Evolutionary conservation across 2,797 vertebrate genomes (phyloP).

Genomic region (Sebastes jordani): DNA sequence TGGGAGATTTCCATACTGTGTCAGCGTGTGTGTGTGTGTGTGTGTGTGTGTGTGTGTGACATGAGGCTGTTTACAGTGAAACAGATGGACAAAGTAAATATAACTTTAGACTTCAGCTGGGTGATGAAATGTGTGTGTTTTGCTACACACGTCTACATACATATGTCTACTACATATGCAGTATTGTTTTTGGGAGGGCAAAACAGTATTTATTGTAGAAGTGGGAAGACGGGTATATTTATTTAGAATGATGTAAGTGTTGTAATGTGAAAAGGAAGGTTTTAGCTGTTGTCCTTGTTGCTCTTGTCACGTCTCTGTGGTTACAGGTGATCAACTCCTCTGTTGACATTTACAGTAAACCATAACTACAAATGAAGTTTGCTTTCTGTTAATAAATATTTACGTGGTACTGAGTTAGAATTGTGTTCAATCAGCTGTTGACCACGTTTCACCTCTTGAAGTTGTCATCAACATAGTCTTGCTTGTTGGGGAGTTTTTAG

Average conservation of each 20-base stretch:
- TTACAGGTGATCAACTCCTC: neutral
- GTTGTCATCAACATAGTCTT: neutral
- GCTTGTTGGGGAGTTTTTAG: neutral
- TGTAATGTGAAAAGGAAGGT: neutral
- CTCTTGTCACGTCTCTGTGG: neutral
- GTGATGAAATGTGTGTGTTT: slow-evolving; percentile 16
- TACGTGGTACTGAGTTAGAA: neutral
- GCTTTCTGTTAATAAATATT: neutral
- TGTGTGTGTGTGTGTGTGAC: neutral
- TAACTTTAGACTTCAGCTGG: slow-evolving; percentile 34
- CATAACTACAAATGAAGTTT: neutral
- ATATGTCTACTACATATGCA: neutral
- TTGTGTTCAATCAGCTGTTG: neutral
- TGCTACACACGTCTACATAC: neutral
- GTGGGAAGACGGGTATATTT: neutral
- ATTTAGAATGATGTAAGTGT: neutral
- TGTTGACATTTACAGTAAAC: neutral
- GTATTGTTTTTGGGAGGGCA: neutral
- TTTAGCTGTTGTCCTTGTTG: neutral
- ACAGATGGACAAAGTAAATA: slow-evolving; percentile 68
- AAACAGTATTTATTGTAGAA: neutral
- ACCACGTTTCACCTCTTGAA: neutral
- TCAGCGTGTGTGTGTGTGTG: neutral
- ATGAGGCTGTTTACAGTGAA: slow-evolving; percentile 25
- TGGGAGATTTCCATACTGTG: slow-evolving; percentile 32